Percentiles rank a stretch among this genome's conserved stretches.
Evolutionary conservation across 1,140 invertebrate species (phyloP).

Genomic region (Tetramorium simillimum): DNA sequence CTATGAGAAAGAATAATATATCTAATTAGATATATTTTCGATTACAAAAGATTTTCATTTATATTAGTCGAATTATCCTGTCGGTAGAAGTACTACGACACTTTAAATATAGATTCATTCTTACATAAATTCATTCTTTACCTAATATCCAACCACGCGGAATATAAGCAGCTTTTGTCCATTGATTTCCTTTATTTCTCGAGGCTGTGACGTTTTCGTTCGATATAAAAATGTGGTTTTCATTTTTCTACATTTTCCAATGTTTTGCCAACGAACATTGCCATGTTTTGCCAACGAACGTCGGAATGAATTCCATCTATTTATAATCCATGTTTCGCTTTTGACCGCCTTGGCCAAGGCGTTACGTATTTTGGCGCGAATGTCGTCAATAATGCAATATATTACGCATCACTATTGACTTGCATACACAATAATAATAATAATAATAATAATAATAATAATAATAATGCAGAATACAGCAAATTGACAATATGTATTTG

Average conservation of each 20-base stretch:
- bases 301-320: slow-evolving; percentile 29
- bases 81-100: background rate
- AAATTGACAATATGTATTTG: background rate
- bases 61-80: background rate
- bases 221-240: background rate
- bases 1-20: background rate
- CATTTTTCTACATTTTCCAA: slow-evolving; percentile 16
- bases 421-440: too few species aligned
- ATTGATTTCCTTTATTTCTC: slow-evolving; percentile 18
- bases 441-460: background rate
- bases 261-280: background rate
- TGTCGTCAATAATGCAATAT: background rate
- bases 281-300: background rate
- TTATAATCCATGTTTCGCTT: slow-evolving; percentile 24
- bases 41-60: background rate
- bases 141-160: background rate
- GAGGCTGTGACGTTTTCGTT: background rate
- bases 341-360: background rate
- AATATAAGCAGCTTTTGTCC: background rate
- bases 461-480: background rate
- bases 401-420: background rate
- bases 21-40: background rate
- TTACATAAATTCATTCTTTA: background rate
- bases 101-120: too few species aligned
- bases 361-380: background rate